A percentile compares a stretch with the other conserved stretches of the same genome.
Conservation (phyloP, 2,797 vertebrate species). For the Syngnathus rostellatus region DNA sequence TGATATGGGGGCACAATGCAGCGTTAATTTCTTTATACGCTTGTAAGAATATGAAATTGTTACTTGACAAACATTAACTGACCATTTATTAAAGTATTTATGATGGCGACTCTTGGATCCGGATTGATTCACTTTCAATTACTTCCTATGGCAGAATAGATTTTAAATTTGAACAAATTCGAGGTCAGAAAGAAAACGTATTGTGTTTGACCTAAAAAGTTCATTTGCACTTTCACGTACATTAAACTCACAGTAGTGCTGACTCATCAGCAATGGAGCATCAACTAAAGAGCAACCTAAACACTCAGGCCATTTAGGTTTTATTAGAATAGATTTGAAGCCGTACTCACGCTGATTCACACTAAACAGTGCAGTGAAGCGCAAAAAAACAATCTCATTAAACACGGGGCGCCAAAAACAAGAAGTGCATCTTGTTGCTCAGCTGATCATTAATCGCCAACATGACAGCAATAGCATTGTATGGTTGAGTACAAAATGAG, state of each 20-base stretch:
- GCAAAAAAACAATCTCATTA: conserved; percentile 5
- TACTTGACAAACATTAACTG: background rate
- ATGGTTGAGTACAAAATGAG: background rate
- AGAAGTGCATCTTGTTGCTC: conserved; percentile 4
- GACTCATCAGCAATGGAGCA: conserved; percentile 1
- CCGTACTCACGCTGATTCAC: background rate
- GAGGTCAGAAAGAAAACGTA: background rate
- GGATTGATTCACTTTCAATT: too few species aligned
- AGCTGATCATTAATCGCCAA: conserved; percentile 4
- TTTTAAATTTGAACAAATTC: too few species aligned
- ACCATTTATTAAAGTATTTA: background rate
- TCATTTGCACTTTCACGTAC: background rate
- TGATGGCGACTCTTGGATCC: background rate
- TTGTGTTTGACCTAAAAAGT: background rate
- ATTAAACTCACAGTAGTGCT: background rate
- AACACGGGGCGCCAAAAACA: conserved; percentile 18
- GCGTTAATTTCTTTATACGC: too few species aligned
- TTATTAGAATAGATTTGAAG: conserved; percentile 2
- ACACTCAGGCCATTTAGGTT: conserved; percentile 1
- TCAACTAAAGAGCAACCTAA: background rate
- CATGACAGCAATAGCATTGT: background rate
- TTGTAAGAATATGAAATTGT: too few species aligned
- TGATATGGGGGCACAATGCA: too few species aligned
- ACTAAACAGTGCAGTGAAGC: background rate
- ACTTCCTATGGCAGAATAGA: too few species aligned